Conservation (phyloP, 2,113 vertebrate species). For the Brachyhypopomus gauderio region DNA sequence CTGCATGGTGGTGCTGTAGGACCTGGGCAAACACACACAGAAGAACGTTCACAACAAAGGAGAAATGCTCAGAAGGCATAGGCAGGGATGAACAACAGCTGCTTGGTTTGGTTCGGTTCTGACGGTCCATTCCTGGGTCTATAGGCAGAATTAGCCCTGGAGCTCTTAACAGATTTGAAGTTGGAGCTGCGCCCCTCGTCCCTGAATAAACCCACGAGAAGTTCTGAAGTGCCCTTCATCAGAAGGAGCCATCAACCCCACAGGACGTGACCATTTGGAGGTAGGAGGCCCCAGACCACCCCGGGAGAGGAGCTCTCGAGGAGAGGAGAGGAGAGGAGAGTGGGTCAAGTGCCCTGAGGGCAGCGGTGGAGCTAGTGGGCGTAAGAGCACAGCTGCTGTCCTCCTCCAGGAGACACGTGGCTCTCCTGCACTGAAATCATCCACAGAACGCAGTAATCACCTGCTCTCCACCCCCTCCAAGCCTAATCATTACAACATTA, state of each 20-base stretch:
- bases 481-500: slow-evolving; percentile 55
- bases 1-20: slow-evolving; percentile 95
- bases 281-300: neutral
- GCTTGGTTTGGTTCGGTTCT: no score
- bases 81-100: no score
- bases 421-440: slow-evolving; percentile 48
- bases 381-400: neutral
- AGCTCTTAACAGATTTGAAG: neutral
- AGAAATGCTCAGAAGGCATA: no score
- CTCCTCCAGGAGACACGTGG: slow-evolving; percentile 29
- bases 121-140: no score
- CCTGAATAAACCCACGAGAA: neutral
- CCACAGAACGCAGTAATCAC: slow-evolving; percentile 55
- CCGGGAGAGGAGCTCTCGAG: neutral
- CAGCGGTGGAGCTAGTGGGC: no score
- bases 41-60: neutral
- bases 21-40: slow-evolving; percentile 72
- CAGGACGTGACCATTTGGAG: neutral
- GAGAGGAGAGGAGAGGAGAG: neutral
- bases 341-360: slow-evolving; percentile 32
- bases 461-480: slow-evolving; percentile 52
- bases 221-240: neutral
- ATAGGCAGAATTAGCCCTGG: neutral
- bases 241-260: slow-evolving; percentile 10
- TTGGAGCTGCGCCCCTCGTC: no score